These are phyloP conservation scores for Oikopleura vanhoeffeni DNA, from an alignment of 23 tunicate genomes.

Conservation along the genomic window DNA sequence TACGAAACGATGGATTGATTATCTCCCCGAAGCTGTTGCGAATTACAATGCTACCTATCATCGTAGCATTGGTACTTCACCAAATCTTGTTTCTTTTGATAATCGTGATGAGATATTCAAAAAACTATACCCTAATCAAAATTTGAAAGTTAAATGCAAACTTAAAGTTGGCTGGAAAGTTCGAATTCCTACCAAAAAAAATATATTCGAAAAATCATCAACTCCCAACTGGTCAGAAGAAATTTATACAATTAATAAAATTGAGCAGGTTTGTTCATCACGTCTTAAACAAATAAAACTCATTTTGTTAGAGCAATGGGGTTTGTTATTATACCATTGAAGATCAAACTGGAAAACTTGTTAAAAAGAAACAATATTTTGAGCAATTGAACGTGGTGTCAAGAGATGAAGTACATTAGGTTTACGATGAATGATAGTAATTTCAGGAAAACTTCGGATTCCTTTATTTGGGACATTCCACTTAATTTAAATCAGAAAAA, in stretches of 20 bases:
- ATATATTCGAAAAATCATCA: not conserved
- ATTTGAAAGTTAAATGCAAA: not conserved
- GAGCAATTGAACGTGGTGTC: not conserved
- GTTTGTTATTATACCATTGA: not conserved
- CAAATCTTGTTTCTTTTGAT: not conserved
- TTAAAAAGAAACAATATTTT: not conserved
- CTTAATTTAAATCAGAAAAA: not conserved
- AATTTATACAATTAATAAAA: not conserved
- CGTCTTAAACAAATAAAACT: too few species aligned
- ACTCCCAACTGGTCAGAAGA: not conserved
- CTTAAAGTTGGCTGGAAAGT: not conserved
- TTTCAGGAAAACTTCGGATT: too few species aligned
- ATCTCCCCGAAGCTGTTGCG: not conserved
- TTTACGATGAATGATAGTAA: not conserved
- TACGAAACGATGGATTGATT: not conserved
- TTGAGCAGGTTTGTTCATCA: not conserved
- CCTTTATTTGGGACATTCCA: not conserved
- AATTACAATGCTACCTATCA: not conserved
- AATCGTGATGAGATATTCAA: not conserved
- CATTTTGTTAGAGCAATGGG: not conserved
- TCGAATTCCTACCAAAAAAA: not conserved
- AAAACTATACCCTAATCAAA: not conserved
- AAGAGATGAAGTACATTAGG: not conserved
- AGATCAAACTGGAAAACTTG: not conserved
- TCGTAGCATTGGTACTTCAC: not conserved